Evolutionary conservation across 2,888 invertebrate genomes (phyloP).

Genomic region (Abscondita cerata): DNA sequence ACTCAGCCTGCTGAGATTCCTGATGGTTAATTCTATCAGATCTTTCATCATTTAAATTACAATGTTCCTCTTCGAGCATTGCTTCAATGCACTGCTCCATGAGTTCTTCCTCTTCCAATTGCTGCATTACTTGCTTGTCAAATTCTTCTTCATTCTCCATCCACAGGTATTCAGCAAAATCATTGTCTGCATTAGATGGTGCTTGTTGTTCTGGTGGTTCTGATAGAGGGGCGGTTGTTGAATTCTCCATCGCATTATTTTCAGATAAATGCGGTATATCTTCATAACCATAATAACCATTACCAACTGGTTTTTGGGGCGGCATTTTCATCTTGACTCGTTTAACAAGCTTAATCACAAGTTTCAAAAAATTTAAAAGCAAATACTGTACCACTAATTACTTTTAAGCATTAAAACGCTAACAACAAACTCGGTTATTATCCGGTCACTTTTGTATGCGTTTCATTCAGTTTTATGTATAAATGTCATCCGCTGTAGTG

Average conservation of each 20-base stretch:
- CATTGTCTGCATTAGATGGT: slow-evolving; percentile 64
- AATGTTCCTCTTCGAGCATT: slow-evolving; percentile 76
- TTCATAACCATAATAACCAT: slow-evolving; percentile 52
- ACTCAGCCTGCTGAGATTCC: slow-evolving; percentile 43
- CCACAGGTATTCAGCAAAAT: slow-evolving; percentile 93
- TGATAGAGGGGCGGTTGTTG: slow-evolving; percentile 30
- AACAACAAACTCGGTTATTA: background rate
- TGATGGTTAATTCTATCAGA: slow-evolving; percentile 59
- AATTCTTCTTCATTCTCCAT: slow-evolving; percentile 95
- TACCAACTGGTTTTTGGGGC: slow-evolving; percentile 50
- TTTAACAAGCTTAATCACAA: no score
- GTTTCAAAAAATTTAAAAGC: no score
- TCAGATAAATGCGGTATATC: slow-evolving; percentile 48
- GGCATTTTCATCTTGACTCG: slow-evolving; percentile 52
- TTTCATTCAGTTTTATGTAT: no score
- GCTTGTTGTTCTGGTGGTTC: slow-evolving; percentile 52
- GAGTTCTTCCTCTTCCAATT: slow-evolving; percentile 84
- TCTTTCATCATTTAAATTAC: slow-evolving; percentile 56
- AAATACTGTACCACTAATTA: no score
- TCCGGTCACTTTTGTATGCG: no score
- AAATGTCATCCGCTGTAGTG: no score
- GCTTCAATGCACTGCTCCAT: slow-evolving; percentile 90
- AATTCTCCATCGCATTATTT: slow-evolving; percentile 43
- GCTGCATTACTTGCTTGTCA: slow-evolving; percentile 86
- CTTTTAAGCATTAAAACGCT: background rate